A percentile compares a stretch with the other conserved stretches of the same genome.
Conservation (phyloP, 1,140 invertebrate species). For the Cyclargus thomasi region DNA sequence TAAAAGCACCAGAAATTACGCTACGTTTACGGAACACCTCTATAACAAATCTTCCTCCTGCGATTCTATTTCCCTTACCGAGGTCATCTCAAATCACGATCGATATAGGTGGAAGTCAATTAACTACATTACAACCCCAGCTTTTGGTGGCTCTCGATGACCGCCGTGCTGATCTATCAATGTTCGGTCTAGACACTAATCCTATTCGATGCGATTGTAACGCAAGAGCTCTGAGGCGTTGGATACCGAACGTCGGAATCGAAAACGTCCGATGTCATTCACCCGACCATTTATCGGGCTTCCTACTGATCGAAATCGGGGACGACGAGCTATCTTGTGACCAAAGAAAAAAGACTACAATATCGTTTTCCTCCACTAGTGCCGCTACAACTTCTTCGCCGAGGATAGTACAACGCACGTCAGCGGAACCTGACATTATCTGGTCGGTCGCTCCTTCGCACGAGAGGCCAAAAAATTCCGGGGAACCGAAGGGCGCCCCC, state of each 20-base stretch:
- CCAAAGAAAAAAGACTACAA: conserved; percentile 75
- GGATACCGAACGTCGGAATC: conserved; percentile 80
- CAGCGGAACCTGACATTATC: conserved; percentile 88
- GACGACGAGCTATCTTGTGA: conserved; percentile 88
- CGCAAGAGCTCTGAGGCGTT: conserved; percentile 84
- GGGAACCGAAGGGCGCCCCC: conserved; percentile 76
- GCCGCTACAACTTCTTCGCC: conserved; percentile 67
- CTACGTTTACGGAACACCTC: conserved; percentile 88
- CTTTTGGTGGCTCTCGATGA: conserved; percentile 87
- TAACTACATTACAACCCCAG: conserved; percentile 84
- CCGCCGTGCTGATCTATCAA: conserved; percentile 81
- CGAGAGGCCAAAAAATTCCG: conserved; percentile 70
- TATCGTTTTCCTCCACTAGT: conserved; percentile 66
- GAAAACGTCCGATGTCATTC: conserved; percentile 79
- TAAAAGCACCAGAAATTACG: conserved; percentile 82
- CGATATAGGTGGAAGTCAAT: conserved; percentile 85
- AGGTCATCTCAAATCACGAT: conserved; percentile 87
- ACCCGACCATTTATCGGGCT: conserved; percentile 81
- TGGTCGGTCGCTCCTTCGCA: conserved; percentile 86
- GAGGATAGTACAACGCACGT: conserved; percentile 75
- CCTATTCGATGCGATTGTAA: conserved; percentile 91
- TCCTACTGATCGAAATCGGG: conserved; percentile 82
- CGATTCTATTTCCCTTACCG: conserved; percentile 91
- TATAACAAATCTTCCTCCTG: conserved; percentile 83
- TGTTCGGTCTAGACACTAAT: conserved; percentile 84